Conservation (phyloP, 2,888 invertebrate species). For the Tiliacea citrago region DNA sequence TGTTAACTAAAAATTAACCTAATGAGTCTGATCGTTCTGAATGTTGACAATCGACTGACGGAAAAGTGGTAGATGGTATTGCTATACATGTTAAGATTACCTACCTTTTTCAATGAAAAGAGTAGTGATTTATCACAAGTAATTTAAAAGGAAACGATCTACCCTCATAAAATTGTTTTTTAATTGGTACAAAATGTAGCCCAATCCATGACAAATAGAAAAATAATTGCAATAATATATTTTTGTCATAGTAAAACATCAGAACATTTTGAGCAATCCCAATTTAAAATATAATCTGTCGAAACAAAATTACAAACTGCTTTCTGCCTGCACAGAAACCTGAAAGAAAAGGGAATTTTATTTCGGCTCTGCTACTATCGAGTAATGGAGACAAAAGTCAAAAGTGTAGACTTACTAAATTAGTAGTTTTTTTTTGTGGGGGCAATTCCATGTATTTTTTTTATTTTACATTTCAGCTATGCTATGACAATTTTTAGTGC, state of each 20-base stretch:
- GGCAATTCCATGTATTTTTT: conserved; percentile 27
- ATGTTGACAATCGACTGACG: conserved; percentile 91
- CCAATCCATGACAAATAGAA: not conserved
- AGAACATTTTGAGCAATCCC: not conserved
- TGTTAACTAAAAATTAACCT: conserved; percentile 89
- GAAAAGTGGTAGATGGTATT: conserved; percentile 72
- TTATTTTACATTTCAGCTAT: not conserved
- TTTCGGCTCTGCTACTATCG: not conserved
- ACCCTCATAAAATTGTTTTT: not conserved
- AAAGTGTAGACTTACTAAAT: not conserved
- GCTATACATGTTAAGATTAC: conserved; percentile 65
- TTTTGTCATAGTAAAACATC: not conserved
- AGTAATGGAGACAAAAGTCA: not conserved
- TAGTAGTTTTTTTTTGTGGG: conserved; percentile 20
- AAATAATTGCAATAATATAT: not conserved
- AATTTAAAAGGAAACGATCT: too few species aligned
- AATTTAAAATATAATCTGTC: not conserved
- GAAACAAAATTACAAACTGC: conserved; percentile 5
- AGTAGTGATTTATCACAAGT: not conserved
- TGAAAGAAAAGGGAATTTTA: not conserved
- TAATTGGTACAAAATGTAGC: not conserved
- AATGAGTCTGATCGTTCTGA: conserved; percentile 91
- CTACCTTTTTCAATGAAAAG: conserved; percentile 33
- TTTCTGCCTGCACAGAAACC: not conserved
- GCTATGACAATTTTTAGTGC: not conserved